A percentile compares a stretch with the other conserved stretches of the same genome.
These are phyloP conservation scores for Nipponia nippon DNA, from an alignment of 2,113 vertebrate species.

Conservation along the genomic window DNA sequence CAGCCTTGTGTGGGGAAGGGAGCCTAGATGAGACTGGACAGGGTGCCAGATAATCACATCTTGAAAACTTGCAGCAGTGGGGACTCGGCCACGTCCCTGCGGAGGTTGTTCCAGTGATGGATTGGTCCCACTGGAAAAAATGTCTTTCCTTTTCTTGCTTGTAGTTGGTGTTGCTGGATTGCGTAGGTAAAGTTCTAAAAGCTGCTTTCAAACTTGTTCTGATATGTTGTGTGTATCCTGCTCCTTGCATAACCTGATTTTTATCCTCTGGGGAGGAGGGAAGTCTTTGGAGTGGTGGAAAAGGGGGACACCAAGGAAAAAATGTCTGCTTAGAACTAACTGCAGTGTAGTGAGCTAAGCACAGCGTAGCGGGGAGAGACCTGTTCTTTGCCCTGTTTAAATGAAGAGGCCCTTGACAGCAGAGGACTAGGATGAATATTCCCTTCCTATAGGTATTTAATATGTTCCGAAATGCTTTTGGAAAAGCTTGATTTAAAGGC, in stretches of 20 bases:
- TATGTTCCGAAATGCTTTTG: neutral
- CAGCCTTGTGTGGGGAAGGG: neutral
- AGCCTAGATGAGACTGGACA: too few species aligned
- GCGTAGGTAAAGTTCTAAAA: neutral
- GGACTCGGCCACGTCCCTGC: neutral
- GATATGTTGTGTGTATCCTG: neutral
- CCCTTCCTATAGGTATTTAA: neutral
- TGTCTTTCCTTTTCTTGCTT: neutral
- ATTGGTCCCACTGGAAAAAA: neutral
- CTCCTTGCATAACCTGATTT: neutral
- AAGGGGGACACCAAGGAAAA: neutral
- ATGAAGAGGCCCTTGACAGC: neutral
- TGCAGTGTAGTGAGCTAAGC: neutral
- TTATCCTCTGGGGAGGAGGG: neutral
- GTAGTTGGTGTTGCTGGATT: neutral
- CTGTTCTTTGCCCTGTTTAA: neutral
- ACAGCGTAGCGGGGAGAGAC: neutral
- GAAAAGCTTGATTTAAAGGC: neutral
- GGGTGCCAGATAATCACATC: too few species aligned
- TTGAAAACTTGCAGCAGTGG: neutral
- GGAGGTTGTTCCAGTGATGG: neutral
- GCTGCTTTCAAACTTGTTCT: neutral
- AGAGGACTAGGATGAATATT: neutral
- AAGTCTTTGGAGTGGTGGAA: neutral
- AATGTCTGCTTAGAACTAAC: neutral